phyloP scores from a whole-genome alignment of 92 coral and sea anemone genomes.

The Heliopora coerulea region DNA sequence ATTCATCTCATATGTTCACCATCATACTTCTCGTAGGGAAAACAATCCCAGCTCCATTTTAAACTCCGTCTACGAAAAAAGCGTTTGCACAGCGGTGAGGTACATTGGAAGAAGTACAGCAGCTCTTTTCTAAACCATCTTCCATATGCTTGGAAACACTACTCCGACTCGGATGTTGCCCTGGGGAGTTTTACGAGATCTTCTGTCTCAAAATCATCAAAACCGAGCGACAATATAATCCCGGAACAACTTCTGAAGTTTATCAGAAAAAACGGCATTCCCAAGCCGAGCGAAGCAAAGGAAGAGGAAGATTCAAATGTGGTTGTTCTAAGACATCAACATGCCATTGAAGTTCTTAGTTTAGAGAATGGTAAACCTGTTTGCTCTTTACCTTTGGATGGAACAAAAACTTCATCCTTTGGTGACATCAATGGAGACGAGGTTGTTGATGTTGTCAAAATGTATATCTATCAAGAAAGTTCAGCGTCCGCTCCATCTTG shows the following conservation, averaged over 20 bases:
- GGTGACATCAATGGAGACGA: constrained; percentile 84
- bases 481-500: constrained; percentile 59
- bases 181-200: constrained; percentile 62
- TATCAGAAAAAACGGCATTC: constrained; percentile 14
- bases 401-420: constrained; percentile 38
- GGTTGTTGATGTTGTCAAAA: constrained; percentile 68
- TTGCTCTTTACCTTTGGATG: constrained; percentile 57
- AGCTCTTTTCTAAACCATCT: constrained; percentile 62
- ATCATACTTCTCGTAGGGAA: constrained; percentile 51
- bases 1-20: too few species aligned
- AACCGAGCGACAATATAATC: not conserved
- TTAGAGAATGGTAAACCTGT: constrained; percentile 74
- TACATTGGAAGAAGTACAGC: constrained; percentile 78
- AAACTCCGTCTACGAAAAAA: constrained; percentile 80
- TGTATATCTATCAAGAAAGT: constrained; percentile 50
- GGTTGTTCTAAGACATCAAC: constrained; percentile 62
- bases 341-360: constrained; percentile 74
- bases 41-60: constrained; percentile 70
- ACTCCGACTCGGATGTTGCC: constrained; percentile 55
- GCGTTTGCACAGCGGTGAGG: constrained; percentile 79
- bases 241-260: constrained; percentile 11
- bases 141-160: constrained; percentile 82
- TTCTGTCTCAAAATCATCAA: constrained; percentile 10
- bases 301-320: constrained; percentile 49
- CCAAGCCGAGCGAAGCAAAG: not conserved